Evolutionary conservation across 1,140 invertebrate genomes (phyloP).

Genomic region (Trypoxylus dichotomus): DNA sequence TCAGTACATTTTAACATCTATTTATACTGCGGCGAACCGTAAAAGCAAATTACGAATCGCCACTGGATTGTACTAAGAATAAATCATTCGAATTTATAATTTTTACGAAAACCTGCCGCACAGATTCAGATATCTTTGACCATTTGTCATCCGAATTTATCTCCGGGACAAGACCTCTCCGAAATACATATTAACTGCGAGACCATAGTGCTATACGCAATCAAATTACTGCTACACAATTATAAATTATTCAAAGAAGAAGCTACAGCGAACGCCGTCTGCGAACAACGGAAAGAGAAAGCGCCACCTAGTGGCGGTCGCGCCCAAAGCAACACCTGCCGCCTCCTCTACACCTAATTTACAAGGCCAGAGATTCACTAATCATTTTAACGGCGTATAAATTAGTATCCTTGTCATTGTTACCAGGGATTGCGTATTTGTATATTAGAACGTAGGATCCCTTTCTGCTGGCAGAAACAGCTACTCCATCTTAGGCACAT

Average conservation of each 20-base stretch:
- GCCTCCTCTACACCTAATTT: slow-evolving; percentile 12
- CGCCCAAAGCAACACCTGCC: not conserved
- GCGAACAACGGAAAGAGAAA: not conserved
- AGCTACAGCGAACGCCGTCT: not conserved
- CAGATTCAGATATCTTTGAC: not conserved
- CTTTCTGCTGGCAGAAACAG: not conserved
- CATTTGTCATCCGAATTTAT: not conserved
- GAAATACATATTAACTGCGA: not conserved
- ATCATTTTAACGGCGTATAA: slow-evolving; percentile 25
- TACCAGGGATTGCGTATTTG: not conserved
- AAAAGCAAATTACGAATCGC: too few species aligned
- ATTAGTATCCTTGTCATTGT: slow-evolving; percentile 14
- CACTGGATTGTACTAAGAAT: too few species aligned
- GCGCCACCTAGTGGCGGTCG: not conserved
- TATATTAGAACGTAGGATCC: not conserved
- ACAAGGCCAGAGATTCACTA: slow-evolving; percentile 20
- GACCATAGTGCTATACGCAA: not conserved
- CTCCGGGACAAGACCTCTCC: not conserved
- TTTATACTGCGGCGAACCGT: too few species aligned
- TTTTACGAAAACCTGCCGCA: too few species aligned
- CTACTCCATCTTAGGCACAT: not conserved
- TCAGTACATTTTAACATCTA: too few species aligned
- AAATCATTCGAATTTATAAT: too few species aligned
- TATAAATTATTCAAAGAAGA: slow-evolving; percentile 12
- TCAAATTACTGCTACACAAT: slow-evolving; percentile 19